Base-by-base conservation (phyloP, 2,113 vertebrate genomes). In the Atherinomorus stipes region DNA sequence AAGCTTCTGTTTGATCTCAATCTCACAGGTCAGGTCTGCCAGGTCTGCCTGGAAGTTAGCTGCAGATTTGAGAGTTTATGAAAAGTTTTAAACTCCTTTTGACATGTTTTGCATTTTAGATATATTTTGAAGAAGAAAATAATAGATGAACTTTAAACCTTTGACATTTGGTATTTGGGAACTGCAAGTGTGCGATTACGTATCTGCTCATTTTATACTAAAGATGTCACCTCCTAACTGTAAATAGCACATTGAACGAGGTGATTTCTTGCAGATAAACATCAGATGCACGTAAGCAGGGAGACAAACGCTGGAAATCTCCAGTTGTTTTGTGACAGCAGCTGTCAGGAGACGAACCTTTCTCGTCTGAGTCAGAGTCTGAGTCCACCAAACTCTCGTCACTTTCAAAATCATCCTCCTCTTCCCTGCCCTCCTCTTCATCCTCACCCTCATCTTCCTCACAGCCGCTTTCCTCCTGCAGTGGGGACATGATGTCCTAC, bases 1-100 rank as follows among this genome's bases (percentile, higher is more conserved):
- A 79, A 99, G 93, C 90, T 96, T 97, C 94, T 99, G 98, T 79
- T 99, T 99, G 94, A 99, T 99, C 93, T 99, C 98, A 12, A 99
- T 98, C 92, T 99, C 98, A 0, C 98, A 99, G 0, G 96, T 99
- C 90, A 99, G 85, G 88, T 99, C 97, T 0, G 98, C 97, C 85
- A 99, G 89, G 87, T 99, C 98, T 0, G 94, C 98, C 90, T 97
- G 97, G 84, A 96, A 95, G 91, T 96, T 96, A 0, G 94, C 97
- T 98, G 90, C 54, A 57, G 26, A 63, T 50, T 9, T 6, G 28
- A 50, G 45, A 19, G 34, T 70, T 2, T 51, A 61, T 0, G 57
- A 49, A 51, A 34, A 49, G 45, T 37, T 49, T 40, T 61, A 34
- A 42, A 56, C 13, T n/a, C 22, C 12, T 44, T 11, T 23, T 1